phyloP scores from a whole-genome alignment of 2,888 invertebrate species.

The Asteroscopus sphinx region DNA sequence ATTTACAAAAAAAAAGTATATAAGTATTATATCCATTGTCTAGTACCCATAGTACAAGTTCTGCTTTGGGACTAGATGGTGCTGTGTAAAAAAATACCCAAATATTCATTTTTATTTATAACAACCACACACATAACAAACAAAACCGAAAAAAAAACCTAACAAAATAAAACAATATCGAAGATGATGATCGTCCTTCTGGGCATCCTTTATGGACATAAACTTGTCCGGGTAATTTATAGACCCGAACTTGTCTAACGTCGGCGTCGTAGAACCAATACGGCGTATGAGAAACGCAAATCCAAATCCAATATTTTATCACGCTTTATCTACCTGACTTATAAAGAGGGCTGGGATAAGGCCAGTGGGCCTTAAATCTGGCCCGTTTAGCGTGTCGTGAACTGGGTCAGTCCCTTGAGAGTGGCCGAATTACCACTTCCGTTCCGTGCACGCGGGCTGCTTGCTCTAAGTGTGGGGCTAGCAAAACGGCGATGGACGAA shows the following conservation, averaged over 20 bases:
- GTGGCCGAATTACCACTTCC: slow-evolving; percentile 48
- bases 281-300: slow-evolving; percentile 3
- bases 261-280: background rate
- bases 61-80: too few relatives aligned
- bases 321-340: slow-evolving; percentile 27
- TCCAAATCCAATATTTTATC: slow-evolving; percentile 15
- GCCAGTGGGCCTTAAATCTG: slow-evolving; percentile 40
- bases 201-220: too few relatives aligned
- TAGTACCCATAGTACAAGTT: too few relatives aligned
- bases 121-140: too few relatives aligned
- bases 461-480: slow-evolving; percentile 21
- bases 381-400: slow-evolving; percentile 45
- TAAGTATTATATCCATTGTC: too few relatives aligned
- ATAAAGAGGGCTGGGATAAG: slow-evolving; percentile 20
- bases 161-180: too few relatives aligned
- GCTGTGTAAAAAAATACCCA: too few relatives aligned
- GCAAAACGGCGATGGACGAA: slow-evolving; percentile 5
- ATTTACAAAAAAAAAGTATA: too few relatives aligned
- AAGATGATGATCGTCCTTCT: too few relatives aligned
- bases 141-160: too few relatives aligned
- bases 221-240: background rate
- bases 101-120: too few relatives aligned
- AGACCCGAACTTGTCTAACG: background rate
- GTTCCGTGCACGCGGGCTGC: slow-evolving; percentile 47
- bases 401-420: slow-evolving; percentile 44